Conservation (phyloP, 2,888 invertebrate species). For the Lottia scabra region DNA sequence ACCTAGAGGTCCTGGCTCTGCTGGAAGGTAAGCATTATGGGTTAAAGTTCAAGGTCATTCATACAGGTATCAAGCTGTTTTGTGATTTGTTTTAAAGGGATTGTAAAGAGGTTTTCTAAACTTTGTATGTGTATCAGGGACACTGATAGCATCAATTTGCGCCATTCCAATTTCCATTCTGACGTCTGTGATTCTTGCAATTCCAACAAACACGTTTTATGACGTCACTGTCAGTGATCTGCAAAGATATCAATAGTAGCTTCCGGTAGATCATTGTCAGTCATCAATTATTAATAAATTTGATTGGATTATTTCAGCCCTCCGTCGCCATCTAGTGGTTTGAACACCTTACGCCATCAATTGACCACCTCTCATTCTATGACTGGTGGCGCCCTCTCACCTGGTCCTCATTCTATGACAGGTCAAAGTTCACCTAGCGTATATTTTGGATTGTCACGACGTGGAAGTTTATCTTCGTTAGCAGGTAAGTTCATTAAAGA, state of each 20-base stretch:
- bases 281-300: background rate
- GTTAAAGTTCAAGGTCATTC: too few relatives aligned
- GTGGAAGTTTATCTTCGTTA: constrained; percentile 61
- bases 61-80: too few relatives aligned
- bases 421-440: constrained; percentile 64
- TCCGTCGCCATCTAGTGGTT: constrained; percentile 52
- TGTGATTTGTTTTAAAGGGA: too few relatives aligned
- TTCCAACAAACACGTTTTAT: too few relatives aligned
- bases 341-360: constrained; percentile 58
- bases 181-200: too few relatives aligned
- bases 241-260: too few relatives aligned
- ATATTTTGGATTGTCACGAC: constrained; percentile 60
- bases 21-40: constrained; percentile 52
- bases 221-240: too few relatives aligned
- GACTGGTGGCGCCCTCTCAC: constrained; percentile 49
- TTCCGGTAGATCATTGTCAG: background rate
- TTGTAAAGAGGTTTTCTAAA: too few relatives aligned
- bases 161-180: too few relatives aligned
- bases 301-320: constrained; percentile 37
- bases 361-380: constrained; percentile 52
- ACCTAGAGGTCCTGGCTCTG: constrained; percentile 51
- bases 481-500: constrained; percentile 39
- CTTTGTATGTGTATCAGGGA: too few relatives aligned
- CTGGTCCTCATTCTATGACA: constrained; percentile 57
- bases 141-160: too few relatives aligned